Conservation (phyloP, 2,888 invertebrate genomes). For the Magallana nippona region DNA sequence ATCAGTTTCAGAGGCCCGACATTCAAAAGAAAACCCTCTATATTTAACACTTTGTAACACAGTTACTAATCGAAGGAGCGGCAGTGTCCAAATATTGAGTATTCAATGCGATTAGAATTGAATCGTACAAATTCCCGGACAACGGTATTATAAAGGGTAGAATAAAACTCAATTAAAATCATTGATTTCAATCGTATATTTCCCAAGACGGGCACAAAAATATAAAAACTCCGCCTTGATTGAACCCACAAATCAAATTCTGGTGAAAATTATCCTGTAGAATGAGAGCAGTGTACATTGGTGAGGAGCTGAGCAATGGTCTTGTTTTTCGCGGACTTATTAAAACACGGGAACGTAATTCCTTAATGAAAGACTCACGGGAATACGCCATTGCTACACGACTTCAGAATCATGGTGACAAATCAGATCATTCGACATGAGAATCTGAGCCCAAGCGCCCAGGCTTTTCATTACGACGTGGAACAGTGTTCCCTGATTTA, state of each 20-base stretch:
- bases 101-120: neutral
- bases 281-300: neutral
- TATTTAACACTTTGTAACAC: too few species aligned
- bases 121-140: neutral
- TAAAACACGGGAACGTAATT: slow-evolving; percentile 1
- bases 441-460: slow-evolving; percentile 20
- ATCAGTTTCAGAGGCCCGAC: too few species aligned
- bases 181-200: slow-evolving; percentile 5
- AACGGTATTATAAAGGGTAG: neutral
- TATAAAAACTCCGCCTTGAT: neutral
- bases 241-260: slow-evolving; percentile 16
- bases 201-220: neutral
- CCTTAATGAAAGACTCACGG: slow-evolving; percentile 20
- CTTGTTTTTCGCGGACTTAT: neutral
- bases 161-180: neutral
- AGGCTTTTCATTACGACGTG: slow-evolving; percentile 16
- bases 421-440: slow-evolving; percentile 2
- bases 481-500: neutral
- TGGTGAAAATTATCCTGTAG: neutral
- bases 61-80: neutral
- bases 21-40: too few species aligned
- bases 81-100: neutral
- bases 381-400: neutral
- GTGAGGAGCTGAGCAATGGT: neutral
- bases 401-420: slow-evolving; percentile 4